These are phyloP conservation scores for Pseudomyrmex pallidus DNA, from an alignment of 1,140 invertebrate genomes.

Conservation along the genomic window DNA sequence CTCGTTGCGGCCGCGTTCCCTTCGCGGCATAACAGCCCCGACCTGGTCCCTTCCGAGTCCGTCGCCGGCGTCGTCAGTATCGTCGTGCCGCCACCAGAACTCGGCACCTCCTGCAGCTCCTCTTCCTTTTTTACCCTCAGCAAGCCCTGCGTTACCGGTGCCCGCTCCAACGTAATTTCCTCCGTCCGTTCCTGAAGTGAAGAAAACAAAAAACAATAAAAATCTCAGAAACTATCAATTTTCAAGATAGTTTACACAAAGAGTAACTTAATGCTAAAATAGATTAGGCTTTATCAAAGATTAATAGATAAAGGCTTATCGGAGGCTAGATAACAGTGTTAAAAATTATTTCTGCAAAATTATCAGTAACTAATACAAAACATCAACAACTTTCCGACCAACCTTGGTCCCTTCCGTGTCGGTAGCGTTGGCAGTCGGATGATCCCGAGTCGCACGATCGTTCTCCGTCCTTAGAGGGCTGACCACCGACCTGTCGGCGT, in stretches of 20 bases:
- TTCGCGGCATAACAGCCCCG: slow-evolving; percentile 74
- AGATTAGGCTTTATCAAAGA: no score
- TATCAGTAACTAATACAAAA: not conserved
- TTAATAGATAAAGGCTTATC: not conserved
- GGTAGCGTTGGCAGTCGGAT: slow-evolving; percentile 76
- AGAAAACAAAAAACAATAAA: slow-evolving; percentile 3
- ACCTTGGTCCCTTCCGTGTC: slow-evolving; percentile 83
- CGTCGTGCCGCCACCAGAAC: slow-evolving; percentile 70
- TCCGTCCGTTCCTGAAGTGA: slow-evolving; percentile 77
- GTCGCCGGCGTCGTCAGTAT: slow-evolving; percentile 67
- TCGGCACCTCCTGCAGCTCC: slow-evolving; percentile 81
- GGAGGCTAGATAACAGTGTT: no score
- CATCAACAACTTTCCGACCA: not conserved
- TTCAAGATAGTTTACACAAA: no score
- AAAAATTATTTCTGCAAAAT: not conserved
- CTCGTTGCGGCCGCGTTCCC: slow-evolving; percentile 66
- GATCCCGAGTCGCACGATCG: slow-evolving; percentile 76
- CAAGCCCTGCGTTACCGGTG: slow-evolving; percentile 82
- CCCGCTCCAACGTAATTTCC: slow-evolving; percentile 78
- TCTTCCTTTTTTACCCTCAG: slow-evolving; percentile 84
- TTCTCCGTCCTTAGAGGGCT: slow-evolving; percentile 77
- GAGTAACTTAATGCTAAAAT: no score
- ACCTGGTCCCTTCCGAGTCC: slow-evolving; percentile 76
- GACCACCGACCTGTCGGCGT: slow-evolving; percentile 66
- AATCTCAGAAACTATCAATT: no score